phyloP scores from a whole-genome alignment of 2,797 vertebrate species.

The Danionella dracula region DNA sequence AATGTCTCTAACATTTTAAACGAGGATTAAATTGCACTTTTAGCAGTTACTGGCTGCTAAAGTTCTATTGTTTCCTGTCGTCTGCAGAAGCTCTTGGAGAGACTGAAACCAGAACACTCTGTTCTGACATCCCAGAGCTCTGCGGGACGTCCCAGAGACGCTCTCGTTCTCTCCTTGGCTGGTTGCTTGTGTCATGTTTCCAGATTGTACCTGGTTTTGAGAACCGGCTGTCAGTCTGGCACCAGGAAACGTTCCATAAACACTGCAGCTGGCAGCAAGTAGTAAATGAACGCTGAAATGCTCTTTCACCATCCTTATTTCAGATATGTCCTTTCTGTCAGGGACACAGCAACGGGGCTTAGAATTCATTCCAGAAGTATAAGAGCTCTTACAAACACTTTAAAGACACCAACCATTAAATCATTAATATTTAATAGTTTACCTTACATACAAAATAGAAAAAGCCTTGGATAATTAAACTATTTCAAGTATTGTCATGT shows the following conservation, averaged over 20 bases:
- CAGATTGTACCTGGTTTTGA: conserved; percentile 29
- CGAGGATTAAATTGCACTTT: background rate
- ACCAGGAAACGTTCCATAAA: conserved; percentile 36
- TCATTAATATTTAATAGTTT: too few species aligned
- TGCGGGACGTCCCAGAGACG: background rate
- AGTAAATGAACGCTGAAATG: conserved; percentile 41
- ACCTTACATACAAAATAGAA: too few species aligned
- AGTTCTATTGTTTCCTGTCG: background rate
- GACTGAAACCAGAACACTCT: conserved; percentile 22
- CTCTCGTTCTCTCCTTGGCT: background rate
- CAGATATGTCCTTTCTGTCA: conserved; percentile 16
- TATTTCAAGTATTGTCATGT: too few species aligned
- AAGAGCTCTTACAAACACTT: too few species aligned
- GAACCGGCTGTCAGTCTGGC: conserved; percentile 35
- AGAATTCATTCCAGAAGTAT: conserved; percentile 4
- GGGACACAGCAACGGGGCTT: conserved; percentile 19
- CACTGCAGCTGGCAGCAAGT: conserved; percentile 41
- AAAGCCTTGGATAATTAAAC: too few species aligned
- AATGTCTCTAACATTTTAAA: background rate
- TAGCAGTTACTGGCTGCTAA: background rate
- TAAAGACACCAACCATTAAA: too few species aligned
- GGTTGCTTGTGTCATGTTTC: conserved; percentile 16
- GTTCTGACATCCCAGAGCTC: background rate
- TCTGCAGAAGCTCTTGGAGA: background rate
- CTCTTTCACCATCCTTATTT: conserved; percentile 23